These are phyloP conservation scores for Aviceda subcristata DNA, from an alignment of 2,113 vertebrate species.

Conservation along the genomic window DNA sequence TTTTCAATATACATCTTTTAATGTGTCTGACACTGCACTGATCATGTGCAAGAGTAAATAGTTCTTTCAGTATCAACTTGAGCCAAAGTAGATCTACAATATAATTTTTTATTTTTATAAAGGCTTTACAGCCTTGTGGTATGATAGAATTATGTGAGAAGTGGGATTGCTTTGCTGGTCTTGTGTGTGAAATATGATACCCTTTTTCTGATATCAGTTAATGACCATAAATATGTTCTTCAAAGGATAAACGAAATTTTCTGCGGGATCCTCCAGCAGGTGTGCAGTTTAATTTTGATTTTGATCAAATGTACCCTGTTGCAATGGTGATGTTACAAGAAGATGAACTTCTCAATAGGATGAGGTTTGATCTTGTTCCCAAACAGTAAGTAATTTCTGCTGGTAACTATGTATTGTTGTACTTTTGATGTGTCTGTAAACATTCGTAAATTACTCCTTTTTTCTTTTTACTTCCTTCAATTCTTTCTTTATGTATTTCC, in stretches of 20 bases:
- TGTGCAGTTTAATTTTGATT: constrained; percentile 91
- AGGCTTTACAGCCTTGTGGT: not conserved
- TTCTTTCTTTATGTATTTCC: not conserved
- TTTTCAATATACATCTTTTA: not conserved
- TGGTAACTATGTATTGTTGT: not conserved
- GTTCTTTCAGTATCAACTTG: not conserved
- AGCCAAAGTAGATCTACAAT: not conserved
- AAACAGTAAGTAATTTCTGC: constrained; percentile 83
- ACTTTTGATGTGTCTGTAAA: not conserved
- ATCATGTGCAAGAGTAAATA: not conserved
- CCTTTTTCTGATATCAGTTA: not conserved
- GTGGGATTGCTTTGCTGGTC: not conserved
- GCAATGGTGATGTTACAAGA: constrained; percentile 93
- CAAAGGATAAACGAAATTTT: constrained; percentile 91
- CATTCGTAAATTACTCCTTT: not conserved
- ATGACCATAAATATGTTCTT: constrained; percentile 15
- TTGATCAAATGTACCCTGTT: constrained; percentile 89
- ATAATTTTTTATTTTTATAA: not conserved
- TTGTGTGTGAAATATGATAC: not conserved
- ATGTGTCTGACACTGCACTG: not conserved
- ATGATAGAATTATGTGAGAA: not conserved
- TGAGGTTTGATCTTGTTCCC: constrained; percentile 94
- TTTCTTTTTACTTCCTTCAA: not conserved
- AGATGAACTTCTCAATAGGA: constrained; percentile 89
- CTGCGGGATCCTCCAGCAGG: constrained; percentile 90